These are phyloP conservation scores for Odobenus rosmarus DNA, from an alignment of 2,113 vertebrate species.

Conservation along the genomic window DNA sequence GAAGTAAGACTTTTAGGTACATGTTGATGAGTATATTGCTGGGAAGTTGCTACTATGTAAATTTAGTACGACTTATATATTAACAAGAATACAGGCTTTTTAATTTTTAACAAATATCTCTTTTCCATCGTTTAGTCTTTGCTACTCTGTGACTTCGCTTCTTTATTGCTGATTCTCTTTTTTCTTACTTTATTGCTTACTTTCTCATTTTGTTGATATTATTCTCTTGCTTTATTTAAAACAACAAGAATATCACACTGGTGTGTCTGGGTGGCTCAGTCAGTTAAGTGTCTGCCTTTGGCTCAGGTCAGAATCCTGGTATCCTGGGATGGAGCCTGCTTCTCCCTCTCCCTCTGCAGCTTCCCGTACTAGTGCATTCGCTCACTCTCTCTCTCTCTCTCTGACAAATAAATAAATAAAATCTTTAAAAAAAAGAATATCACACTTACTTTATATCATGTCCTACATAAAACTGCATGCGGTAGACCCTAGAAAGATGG, in stretches of 20 bases:
- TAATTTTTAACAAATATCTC: background rate
- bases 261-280: background rate
- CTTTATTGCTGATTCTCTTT: background rate
- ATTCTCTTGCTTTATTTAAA: background rate
- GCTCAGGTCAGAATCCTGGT: background rate
- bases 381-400: background rate
- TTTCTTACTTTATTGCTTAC: background rate
- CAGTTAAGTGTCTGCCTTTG: background rate
- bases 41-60: background rate
- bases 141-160: background rate
- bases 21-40: background rate
- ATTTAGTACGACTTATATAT: background rate
- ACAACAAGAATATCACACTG: background rate
- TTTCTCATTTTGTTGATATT: background rate
- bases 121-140: background rate
- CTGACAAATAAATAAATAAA: background rate
- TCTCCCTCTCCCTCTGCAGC: background rate
- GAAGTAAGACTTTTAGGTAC: background rate
- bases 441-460: background rate
- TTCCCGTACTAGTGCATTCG: background rate
- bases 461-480: background rate
- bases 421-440: background rate
- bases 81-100: background rate
- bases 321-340: background rate
- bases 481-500: background rate